Evolutionary conservation across 1,140 invertebrate species (phyloP).

Genomic region (Goniozus legneri): DNA sequence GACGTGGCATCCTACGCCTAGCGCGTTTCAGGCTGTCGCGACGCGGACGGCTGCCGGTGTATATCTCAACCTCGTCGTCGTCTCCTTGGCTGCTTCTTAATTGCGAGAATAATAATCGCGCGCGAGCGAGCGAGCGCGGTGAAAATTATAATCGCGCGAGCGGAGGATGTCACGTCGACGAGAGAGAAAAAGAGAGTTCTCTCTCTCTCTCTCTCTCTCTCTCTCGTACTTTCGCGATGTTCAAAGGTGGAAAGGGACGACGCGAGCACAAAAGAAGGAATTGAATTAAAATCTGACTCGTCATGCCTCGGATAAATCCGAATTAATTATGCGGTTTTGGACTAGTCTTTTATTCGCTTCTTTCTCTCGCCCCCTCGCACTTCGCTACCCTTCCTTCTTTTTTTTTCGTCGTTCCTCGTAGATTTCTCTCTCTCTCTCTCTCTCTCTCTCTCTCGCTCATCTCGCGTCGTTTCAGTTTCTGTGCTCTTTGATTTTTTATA

Average conservation of each 20-base stretch:
- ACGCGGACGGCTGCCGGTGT: neutral
- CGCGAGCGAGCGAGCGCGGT: no score
- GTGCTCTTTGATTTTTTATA: slow-evolving; percentile 9
- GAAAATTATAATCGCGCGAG: slow-evolving; percentile 17
- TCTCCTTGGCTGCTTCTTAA: slow-evolving; percentile 17
- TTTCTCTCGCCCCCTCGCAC: no score
- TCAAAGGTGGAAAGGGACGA: slow-evolving; percentile 15
- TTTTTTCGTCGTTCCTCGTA: slow-evolving; percentile 8
- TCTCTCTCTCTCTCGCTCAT: slow-evolving; percentile 3
- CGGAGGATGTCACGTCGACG: slow-evolving; percentile 17
- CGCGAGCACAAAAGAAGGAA: slow-evolving; percentile 21
- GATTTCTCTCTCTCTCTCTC: slow-evolving; percentile 7
- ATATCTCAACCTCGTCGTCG: slow-evolving; percentile 4
- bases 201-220: slow-evolving; percentile 2
- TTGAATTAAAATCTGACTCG: slow-evolving; percentile 49
- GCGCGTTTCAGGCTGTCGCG: slow-evolving; percentile 13
- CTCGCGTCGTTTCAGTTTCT: slow-evolving; percentile 16
- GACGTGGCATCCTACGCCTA: slow-evolving; percentile 1
- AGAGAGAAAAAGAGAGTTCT: neutral
- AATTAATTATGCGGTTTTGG: slow-evolving; percentile 52
- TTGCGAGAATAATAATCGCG: slow-evolving; percentile 28
- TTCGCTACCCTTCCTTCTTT: slow-evolving; percentile 13
- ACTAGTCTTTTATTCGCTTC: slow-evolving; percentile 27
- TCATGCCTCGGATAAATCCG: slow-evolving; percentile 51
- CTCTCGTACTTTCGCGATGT: slow-evolving; percentile 4